Evolutionary conservation across 2,888 invertebrate genomes (phyloP).

Genomic region (Melanargia galathea): DNA sequence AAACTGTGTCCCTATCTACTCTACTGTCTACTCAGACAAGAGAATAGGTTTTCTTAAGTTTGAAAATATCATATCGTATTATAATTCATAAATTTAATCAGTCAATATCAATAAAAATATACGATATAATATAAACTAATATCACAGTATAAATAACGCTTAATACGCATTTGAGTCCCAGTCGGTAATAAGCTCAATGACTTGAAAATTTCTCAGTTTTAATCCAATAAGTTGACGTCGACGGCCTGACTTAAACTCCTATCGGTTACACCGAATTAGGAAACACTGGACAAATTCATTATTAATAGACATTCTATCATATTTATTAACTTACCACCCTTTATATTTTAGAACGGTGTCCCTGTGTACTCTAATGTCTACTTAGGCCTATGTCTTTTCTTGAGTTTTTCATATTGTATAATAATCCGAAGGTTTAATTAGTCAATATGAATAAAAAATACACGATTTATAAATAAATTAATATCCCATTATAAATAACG

Average conservation of each 20-base stretch:
- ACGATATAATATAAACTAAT: neutral
- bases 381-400: no score
- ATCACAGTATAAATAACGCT: neutral
- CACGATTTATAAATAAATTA: neutral
- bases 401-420: no score
- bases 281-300: conserved; percentile 37
- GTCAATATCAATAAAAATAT: neutral
- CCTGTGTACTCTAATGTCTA: no score
- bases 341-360: neutral
- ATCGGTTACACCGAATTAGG: conserved; percentile 28
- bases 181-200: conserved; percentile 6
- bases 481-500: neutral
- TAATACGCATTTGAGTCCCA: neutral
- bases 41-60: no score
- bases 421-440: no score
- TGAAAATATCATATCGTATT: no score
- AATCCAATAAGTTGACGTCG: conserved; percentile 17
- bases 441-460: neutral
- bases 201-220: conserved; percentile 5
- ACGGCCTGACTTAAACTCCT: conserved; percentile 10
- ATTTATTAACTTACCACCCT: neutral
- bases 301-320: conserved; percentile 38
- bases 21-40: no score
- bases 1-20: neutral
- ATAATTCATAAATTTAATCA: no score